A percentile compares a stretch with the other conserved stretches of the same genome.
phyloP scores from a whole-genome alignment of 2,888 invertebrate genomes.

The Agrenia bidenticulata region DNA sequence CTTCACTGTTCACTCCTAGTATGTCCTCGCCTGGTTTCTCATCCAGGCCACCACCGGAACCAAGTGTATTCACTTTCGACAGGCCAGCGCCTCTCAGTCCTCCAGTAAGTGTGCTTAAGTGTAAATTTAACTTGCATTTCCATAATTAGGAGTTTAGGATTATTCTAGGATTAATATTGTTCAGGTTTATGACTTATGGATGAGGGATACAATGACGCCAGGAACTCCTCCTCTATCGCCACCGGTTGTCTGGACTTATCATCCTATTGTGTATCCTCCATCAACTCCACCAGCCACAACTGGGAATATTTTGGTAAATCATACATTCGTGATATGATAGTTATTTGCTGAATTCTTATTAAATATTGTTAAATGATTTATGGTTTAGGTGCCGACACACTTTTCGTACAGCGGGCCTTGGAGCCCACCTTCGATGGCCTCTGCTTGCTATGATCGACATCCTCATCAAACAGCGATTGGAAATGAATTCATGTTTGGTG shows the following conservation, averaged over 20 bases:
- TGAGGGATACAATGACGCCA: constrained; percentile 32
- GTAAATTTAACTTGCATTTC: too few species aligned
- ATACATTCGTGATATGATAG: background rate
- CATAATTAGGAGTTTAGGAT: too few species aligned
- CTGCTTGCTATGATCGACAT: constrained; percentile 35
- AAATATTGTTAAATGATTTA: background rate
- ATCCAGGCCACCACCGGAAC: background rate
- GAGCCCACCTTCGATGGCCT: constrained; percentile 41
- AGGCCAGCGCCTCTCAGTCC: constrained; percentile 28
- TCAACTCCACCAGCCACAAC: constrained; percentile 33
- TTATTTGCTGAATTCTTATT: background rate
- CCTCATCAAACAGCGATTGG: constrained; percentile 23
- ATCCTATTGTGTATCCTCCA: constrained; percentile 46
- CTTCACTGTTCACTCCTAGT: constrained; percentile 35
- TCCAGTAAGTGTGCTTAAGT: constrained; percentile 28
- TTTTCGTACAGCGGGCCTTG: constrained; percentile 29
- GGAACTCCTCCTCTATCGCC: constrained; percentile 46
- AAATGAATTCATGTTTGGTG: constrained; percentile 33
- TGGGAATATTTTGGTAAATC: constrained; percentile 36
- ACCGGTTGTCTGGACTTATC: constrained; percentile 49
- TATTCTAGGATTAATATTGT: constrained; percentile 4
- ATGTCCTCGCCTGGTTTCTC: constrained; percentile 18
- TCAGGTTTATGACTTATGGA: constrained; percentile 46
- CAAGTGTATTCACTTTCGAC: constrained; percentile 30
- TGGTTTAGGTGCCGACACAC: constrained; percentile 16